Conservation (phyloP, 2,888 invertebrate species). For the Suillia variegata region DNA sequence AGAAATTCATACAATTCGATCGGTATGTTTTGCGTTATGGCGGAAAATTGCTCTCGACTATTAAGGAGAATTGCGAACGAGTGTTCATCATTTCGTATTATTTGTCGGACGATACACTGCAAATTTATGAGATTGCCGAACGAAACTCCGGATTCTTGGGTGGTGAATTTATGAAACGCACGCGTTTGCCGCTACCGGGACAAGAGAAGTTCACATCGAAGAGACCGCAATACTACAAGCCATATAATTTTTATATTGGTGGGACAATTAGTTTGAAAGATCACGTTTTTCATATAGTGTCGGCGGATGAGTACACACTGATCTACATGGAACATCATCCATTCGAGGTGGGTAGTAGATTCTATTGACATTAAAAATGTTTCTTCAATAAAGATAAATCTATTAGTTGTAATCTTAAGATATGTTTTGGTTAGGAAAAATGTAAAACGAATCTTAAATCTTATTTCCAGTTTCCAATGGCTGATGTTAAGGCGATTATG, state of each 20-base stretch:
- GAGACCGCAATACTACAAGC: conserved; percentile 76
- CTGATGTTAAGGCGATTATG: conserved; percentile 75
- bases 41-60: conserved; percentile 76
- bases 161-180: conserved; percentile 72
- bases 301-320: conserved; percentile 86
- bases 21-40: conserved; percentile 78
- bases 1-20: conserved; percentile 81
- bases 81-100: conserved; percentile 82
- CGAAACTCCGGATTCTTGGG: conserved; percentile 74
- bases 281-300: conserved; percentile 77
- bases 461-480: conserved; percentile 69
- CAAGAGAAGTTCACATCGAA: conserved; percentile 73
- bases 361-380: neutral
- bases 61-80: conserved; percentile 69
- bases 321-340: conserved; percentile 84
- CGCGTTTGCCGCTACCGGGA: conserved; percentile 73
- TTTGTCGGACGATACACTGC: conserved; percentile 82
- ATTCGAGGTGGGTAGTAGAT: conserved; percentile 69
- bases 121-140: conserved; percentile 77
- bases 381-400: no score
- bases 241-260: conserved; percentile 85
- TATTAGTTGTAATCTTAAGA: no score
- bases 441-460: neutral
- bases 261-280: conserved; percentile 77
- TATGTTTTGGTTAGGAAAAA: no score